Evolutionary conservation across 30 jellyfish, hydroid and myxozoan genomes (phyloP), one percentile per base, ranked within the genome.

Genomic region (Mastigias papua): DNA sequence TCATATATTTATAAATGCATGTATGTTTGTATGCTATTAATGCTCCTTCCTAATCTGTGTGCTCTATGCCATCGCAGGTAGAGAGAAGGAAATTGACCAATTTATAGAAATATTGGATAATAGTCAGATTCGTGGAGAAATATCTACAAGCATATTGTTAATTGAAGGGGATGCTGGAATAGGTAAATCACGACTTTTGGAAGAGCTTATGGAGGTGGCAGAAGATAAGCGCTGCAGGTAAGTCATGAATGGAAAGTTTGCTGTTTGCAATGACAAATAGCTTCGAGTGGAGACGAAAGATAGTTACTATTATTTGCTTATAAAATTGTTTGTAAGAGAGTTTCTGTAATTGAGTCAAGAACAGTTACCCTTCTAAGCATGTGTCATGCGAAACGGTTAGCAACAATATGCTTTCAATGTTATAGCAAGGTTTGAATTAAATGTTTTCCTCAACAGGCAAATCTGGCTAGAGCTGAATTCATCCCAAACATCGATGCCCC

Each of bases 111-210:
- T 89, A 15, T 35, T 89, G 28, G 30, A 80, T 62, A 50, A 37
- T 30, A 82, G 29, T 26, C 46, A 75, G 64, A 34, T 29, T 4
- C 78, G 33, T 1, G 32, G 29, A 7, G 20, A 30, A 3, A 29
- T 60, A 19, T 23, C 69, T 1, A 26, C 72, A 22, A 77, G 72
- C 28, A 69, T 77, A 1, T 35, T 91, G 1, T 32, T 76, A 1
- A 77, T 91, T 65, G 95, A 87, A 67, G 98, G 98, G n/a, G 98
- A 87, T 34, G 97, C 98, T 1, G 98, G 98, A 61, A 76, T 93
- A 37, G 98, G 98, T 17, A 93, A 93, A 76, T 69, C 98, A 51
- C 65, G 97, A 80, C 90, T 93, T 73, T 92, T 93, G 6, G 98
- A 93, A 81, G 95, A 87, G 61, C 32, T 86, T 81, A 80, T 93